These are phyloP conservation scores for Plebejus argus DNA, from an alignment of 2,888 invertebrate genomes.

Conservation along the genomic window DNA sequence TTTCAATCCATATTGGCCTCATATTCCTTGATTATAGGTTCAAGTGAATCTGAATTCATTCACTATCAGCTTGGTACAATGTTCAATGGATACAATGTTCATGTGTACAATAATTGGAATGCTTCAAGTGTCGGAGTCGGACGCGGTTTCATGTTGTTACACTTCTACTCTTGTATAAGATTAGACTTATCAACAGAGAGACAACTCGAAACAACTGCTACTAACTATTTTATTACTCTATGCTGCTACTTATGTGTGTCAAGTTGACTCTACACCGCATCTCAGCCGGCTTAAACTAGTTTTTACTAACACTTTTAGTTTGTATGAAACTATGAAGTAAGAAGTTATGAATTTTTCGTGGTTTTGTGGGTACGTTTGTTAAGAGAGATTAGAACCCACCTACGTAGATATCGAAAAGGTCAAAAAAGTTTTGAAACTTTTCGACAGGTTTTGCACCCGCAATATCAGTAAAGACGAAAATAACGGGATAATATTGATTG, in stretches of 20 bases:
- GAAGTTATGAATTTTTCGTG: background rate
- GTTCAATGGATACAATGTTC: no score
- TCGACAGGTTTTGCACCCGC: background rate
- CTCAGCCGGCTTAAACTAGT: slow-evolving; percentile 10
- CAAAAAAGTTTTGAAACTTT: background rate
- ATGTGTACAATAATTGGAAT: no score
- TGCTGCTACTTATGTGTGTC: slow-evolving; percentile 6
- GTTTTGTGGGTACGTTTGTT: background rate
- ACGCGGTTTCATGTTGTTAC: background rate
- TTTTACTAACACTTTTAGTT: slow-evolving; percentile 7
- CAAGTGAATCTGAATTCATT: background rate
- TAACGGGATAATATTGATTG: background rate
- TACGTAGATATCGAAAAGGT: background rate
- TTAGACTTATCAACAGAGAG: background rate
- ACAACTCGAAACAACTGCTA: slow-evolving; percentile 6
- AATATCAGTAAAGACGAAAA: background rate
- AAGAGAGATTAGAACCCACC: background rate
- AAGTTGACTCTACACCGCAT: background rate
- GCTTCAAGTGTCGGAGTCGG: background rate
- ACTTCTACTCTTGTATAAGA: background rate
- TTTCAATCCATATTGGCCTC: slow-evolving; percentile 5
- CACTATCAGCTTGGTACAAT: background rate
- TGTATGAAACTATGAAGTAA: background rate
- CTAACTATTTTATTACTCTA: no score
- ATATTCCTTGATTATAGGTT: background rate